Evolutionary conservation across 1,140 invertebrate genomes (phyloP).

Genomic region (Triops longicaudatus): DNA sequence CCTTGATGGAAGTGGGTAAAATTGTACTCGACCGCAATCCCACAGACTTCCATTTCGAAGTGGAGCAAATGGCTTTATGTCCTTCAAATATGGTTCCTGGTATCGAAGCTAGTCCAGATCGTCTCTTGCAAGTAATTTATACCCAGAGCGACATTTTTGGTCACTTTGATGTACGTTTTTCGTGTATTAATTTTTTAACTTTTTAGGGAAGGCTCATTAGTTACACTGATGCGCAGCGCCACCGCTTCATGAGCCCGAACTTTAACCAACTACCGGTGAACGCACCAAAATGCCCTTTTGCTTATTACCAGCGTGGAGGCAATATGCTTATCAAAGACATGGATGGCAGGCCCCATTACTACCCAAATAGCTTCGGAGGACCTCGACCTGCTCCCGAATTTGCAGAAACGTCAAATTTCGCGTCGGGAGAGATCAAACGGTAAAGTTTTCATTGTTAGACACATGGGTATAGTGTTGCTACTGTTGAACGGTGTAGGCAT

Average conservation of each 20-base stretch:
- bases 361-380: conserved; percentile 87
- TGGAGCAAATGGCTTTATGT: conserved; percentile 91
- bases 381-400: conserved; percentile 46
- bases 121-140: conserved; percentile 47
- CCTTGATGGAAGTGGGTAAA: conserved; percentile 84
- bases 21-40: conserved; percentile 82
- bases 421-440: conserved; percentile 35
- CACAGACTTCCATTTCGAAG: conserved; percentile 85
- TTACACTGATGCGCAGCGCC: conserved; percentile 88
- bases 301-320: conserved; percentile 88
- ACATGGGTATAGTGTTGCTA: not conserved
- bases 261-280: conserved; percentile 92
- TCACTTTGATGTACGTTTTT: too few relatives aligned
- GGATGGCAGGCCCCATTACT: conserved; percentile 84
- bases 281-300: conserved; percentile 58
- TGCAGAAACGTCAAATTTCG: conserved; percentile 38
- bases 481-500: conserved; percentile 19
- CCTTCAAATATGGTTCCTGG: conserved; percentile 82
- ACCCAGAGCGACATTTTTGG: too few relatives aligned
- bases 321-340: conserved; percentile 54
- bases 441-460: not conserved
- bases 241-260: conserved; percentile 79
- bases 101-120: conserved; percentile 50
- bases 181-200: too few relatives aligned
- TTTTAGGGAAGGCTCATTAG: conserved; percentile 78